A percentile compares a stretch with the other conserved stretches of the same genome.
Conservation (phyloP, 1,140 invertebrate genomes). For the Drosophila funebris region DNA sequence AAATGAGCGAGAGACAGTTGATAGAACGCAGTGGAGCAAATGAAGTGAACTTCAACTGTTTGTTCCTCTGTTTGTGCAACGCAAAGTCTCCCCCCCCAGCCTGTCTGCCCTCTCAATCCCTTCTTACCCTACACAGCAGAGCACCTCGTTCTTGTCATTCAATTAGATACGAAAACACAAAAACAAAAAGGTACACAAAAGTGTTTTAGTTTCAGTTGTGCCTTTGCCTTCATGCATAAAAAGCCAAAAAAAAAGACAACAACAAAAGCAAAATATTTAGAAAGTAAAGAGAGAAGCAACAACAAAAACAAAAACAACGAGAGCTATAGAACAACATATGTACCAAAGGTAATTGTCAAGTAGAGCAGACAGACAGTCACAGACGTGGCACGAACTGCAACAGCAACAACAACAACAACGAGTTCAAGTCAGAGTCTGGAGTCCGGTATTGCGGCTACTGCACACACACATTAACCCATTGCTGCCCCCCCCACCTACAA, state of each 20-base stretch:
- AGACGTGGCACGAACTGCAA: constrained; percentile 59
- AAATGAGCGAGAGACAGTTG: constrained; percentile 47
- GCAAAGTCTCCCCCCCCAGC: not conserved
- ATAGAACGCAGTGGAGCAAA: not conserved
- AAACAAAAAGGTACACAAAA: constrained; percentile 70
- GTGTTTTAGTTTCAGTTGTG: constrained; percentile 60
- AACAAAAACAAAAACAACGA: constrained; percentile 28
- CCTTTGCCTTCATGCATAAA: constrained; percentile 38
- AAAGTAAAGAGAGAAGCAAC: constrained; percentile 74
- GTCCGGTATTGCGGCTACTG: constrained; percentile 38
- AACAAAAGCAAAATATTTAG: constrained; percentile 72
- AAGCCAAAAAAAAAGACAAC: constrained; percentile 44
- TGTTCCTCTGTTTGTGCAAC: constrained; percentile 25
- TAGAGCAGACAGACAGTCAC: constrained; percentile 64
- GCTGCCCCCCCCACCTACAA: constrained; percentile 48
- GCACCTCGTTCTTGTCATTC: constrained; percentile 42
- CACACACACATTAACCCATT: constrained; percentile 57
- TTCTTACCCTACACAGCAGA: not conserved
- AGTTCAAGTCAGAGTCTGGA: not conserved
- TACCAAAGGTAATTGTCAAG: constrained; percentile 80
- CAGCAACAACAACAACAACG: constrained; percentile 12
- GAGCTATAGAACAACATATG: constrained; percentile 63
- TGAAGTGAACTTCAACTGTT: constrained; percentile 11
- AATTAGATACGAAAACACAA: constrained; percentile 79
- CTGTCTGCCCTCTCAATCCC: constrained; percentile 9